Percentiles rank a stretch among this genome's conserved stretches.
These are phyloP conservation scores for Stramonita haemastoma DNA, from an alignment of 2,888 invertebrate genomes.

Conservation along the genomic window DNA sequence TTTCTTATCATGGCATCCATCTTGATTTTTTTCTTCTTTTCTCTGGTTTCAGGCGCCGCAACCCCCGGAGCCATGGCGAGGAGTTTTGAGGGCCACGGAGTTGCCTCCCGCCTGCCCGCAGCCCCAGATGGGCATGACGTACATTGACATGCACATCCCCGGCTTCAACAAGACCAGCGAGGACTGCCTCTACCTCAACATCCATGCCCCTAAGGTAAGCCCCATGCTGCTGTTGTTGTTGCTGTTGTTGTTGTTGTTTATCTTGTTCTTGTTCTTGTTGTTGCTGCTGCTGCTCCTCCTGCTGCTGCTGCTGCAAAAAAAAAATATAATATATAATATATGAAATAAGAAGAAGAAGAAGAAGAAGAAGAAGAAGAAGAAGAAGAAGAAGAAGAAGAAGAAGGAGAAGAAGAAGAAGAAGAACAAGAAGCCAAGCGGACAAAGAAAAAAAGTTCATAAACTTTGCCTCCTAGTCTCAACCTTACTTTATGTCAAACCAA, in stretches of 20 bases:
- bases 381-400: no score
- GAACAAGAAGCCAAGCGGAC: no score
- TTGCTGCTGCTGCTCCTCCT: background rate
- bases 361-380: no score
- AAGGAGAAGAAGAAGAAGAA: no score
- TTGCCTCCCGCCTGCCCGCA: slow-evolving; percentile 70
- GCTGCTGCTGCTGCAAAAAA: no score
- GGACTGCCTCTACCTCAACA: slow-evolving; percentile 75
- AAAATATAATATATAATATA: no score
- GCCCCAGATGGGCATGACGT: slow-evolving; percentile 63
- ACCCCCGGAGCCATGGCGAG: slow-evolving; percentile 60
- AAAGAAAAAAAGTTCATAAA: no score
- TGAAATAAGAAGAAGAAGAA: no score
- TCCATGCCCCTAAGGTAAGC: slow-evolving; percentile 70
- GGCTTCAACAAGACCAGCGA: slow-evolving; percentile 70
- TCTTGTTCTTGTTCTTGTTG: no score
- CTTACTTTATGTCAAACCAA: no score
- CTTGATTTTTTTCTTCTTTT: background rate
- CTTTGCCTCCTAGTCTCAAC: no score
- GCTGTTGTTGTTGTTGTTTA: background rate
- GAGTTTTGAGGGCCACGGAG: slow-evolving; percentile 55
- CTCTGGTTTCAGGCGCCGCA: slow-evolving; percentile 60
- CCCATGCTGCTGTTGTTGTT: background rate
- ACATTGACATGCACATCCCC: slow-evolving; percentile 67
- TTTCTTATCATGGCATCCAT: background rate